Percentiles rank a stretch among this genome's conserved stretches.
Evolutionary conservation across 2,113 vertebrate species (phyloP).

Genomic region (Heterotilapia buettikoferi): DNA sequence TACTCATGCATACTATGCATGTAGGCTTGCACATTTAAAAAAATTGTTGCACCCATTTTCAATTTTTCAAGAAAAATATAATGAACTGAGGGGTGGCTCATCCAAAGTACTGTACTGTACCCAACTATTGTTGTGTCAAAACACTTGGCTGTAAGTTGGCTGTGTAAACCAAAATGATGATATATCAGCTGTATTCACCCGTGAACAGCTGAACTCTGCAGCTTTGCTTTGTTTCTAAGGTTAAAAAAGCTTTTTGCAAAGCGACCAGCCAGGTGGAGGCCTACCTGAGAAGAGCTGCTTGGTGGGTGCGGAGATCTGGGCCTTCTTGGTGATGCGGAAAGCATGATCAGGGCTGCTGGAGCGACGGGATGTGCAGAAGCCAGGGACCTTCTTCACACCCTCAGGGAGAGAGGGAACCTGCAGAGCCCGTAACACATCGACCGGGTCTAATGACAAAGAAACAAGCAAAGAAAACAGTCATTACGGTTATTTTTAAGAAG

Average conservation of each 20-base stretch:
- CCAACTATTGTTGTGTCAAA: not conserved
- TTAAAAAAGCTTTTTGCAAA: not conserved
- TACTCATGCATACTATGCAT: not conserved
- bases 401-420: constrained; percentile 83
- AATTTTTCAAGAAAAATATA: not conserved
- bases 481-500: not conserved
- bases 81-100: not conserved
- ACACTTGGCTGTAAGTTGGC: not conserved
- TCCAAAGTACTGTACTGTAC: not conserved
- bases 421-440: constrained; percentile 81
- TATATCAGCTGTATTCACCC: rapidly evolving
- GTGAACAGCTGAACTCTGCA: not conserved
- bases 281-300: constrained; percentile 84
- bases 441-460: constrained; percentile 58
- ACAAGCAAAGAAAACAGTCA: rapidly evolving
- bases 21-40: not conserved
- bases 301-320: constrained; percentile 89
- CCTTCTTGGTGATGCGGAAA: constrained; percentile 81
- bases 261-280: rapidly evolving
- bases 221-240: not conserved
- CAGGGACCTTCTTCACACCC: constrained; percentile 79
- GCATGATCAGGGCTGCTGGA: constrained; percentile 73
- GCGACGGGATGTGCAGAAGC: constrained; percentile 77
- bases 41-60: not conserved
- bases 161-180: rapidly evolving